Percentiles rank a stretch among this genome's conserved stretches.
These are phyloP conservation scores for Ciconia maguari DNA, from an alignment of 2,113 vertebrate genomes.

Conservation along the genomic window DNA sequence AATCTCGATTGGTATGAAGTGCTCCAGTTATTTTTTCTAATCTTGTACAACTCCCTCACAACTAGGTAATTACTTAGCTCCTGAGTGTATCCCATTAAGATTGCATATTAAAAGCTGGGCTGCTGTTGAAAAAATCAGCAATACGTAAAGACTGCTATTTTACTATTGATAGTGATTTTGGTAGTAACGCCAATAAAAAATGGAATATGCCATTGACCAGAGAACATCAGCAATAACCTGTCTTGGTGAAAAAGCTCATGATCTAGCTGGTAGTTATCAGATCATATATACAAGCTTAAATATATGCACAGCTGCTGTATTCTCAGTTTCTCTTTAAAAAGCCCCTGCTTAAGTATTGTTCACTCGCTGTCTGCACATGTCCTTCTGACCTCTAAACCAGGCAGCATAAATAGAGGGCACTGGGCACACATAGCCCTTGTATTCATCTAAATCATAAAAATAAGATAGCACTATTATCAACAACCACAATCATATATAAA, in stretches of 20 bases:
- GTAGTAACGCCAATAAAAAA: neutral
- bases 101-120: neutral
- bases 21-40: neutral
- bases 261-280: neutral
- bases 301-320: neutral
- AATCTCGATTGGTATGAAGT: neutral
- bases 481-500: neutral
- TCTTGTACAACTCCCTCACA: neutral
- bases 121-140: neutral
- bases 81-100: neutral
- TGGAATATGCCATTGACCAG: neutral
- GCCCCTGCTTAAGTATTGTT: neutral
- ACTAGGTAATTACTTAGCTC: neutral
- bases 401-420: neutral
- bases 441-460: neutral
- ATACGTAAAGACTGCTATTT: neutral
- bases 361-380: neutral
- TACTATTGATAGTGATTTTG: neutral
- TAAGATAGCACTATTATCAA: neutral
- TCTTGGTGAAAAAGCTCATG: neutral
- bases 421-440: neutral
- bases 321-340: neutral
- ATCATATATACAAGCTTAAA: neutral
- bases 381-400: neutral
- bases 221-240: neutral